A percentile compares a stretch with the other conserved stretches of the same genome.
phyloP scores from a whole-genome alignment of 2,888 invertebrate species.

The Rosalia funebris region DNA sequence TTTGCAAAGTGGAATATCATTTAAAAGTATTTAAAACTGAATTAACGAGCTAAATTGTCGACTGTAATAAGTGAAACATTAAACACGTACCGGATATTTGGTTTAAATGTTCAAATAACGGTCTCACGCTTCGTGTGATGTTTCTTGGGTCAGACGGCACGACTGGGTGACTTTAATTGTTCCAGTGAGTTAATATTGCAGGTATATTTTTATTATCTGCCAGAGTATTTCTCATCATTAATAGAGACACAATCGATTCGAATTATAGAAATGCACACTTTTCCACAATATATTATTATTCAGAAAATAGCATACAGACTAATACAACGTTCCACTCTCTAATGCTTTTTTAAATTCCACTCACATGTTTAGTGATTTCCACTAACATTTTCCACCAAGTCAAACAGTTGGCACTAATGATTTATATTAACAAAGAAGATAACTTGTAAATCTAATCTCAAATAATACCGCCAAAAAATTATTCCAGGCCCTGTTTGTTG shows the following conservation, averaged over 20 bases:
- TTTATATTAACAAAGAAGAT: no score
- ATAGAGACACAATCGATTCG: neutral
- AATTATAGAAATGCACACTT: no score
- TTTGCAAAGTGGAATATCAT: neutral
- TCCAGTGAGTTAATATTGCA: neutral
- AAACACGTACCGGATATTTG: conserved; percentile 5
- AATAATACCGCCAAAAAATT: no score
- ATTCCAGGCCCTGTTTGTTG: no score
- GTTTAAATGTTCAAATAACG: conserved; percentile 10
- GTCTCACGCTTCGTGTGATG: conserved; percentile 3
- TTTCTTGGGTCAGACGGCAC: neutral
- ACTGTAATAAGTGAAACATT: neutral
- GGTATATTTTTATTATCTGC: neutral
- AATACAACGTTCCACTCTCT: no score
- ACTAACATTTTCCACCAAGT: no score
- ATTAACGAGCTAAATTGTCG: neutral
- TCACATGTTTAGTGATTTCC: neutral
- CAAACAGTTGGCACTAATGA: no score
- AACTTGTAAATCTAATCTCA: no score
- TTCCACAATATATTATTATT: no score
- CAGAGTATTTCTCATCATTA: neutral
- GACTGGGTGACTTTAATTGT: neutral
- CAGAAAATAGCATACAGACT: no score
- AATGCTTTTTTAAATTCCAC: neutral
- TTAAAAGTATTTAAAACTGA: neutral